Evolutionary conservation across 2,113 vertebrate genomes (phyloP).

Genomic region (Crotalus viridis): DNA sequence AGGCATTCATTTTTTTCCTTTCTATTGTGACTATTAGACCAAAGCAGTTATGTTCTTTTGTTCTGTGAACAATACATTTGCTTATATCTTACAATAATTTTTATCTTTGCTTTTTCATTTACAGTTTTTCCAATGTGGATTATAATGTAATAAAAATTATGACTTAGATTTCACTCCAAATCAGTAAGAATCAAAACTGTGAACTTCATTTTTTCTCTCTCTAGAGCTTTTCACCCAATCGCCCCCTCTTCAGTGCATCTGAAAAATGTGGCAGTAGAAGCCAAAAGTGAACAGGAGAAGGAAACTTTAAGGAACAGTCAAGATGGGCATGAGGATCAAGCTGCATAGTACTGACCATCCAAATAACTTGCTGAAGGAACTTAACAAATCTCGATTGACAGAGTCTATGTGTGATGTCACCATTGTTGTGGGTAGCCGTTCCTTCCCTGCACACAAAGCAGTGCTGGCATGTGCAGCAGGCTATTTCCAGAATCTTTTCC

Average conservation of each 20-base stretch:
- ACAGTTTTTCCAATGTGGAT: not conserved
- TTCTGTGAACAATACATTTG: not conserved
- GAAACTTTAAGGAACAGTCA: slow-evolving; percentile 61
- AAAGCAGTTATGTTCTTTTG: fast-evolving
- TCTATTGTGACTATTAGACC: not conserved
- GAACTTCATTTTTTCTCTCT: not conserved
- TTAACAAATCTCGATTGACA: slow-evolving; percentile 88
- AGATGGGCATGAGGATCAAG: slow-evolving; percentile 95
- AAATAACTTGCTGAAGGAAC: slow-evolving; percentile 87
- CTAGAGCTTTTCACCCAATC: slow-evolving; percentile 52
- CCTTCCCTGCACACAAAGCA: slow-evolving; percentile 88
- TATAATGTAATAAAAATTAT: not conserved
- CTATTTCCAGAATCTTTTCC: slow-evolving; percentile 91
- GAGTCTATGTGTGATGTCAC: slow-evolving; percentile 91
- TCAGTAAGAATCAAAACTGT: not conserved
- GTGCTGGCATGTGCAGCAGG: slow-evolving; percentile 86
- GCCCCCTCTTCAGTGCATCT: slow-evolving; percentile 22
- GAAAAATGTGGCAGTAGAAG: slow-evolving; percentile 44
- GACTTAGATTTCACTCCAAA: not conserved
- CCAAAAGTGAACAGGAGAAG: slow-evolving; percentile 28
- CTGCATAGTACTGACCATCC: slow-evolving; percentile 90
- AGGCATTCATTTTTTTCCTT: no score
- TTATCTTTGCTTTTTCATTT: not conserved
- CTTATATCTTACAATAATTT: not conserved
- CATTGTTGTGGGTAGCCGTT: slow-evolving; percentile 87